Percentiles rank a stretch among this genome's conserved stretches.
Evolutionary conservation across 1,140 invertebrate species (phyloP).

Genomic region (Acromyrmex echinatior): DNA sequence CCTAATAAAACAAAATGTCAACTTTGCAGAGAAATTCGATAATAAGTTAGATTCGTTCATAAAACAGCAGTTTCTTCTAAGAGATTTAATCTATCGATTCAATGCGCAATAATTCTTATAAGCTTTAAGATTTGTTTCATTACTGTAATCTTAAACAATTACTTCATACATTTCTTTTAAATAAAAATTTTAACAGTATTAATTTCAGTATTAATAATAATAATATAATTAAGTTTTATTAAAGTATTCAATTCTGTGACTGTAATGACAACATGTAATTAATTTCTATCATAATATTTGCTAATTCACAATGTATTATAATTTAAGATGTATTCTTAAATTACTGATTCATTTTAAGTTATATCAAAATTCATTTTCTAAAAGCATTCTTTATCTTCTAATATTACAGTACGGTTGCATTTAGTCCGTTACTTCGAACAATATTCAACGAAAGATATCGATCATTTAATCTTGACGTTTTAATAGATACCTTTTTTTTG

Average conservation of each 20-base stretch:
- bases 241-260: background rate
- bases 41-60: background rate
- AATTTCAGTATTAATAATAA: background rate
- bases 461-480: conserved; percentile 11
- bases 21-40: background rate
- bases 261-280: background rate
- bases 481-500: conserved; percentile 16
- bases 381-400: background rate
- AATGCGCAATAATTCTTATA: background rate
- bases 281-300: background rate
- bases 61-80: background rate
- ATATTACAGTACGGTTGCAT: background rate
- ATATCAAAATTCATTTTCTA: background rate
- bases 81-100: background rate
- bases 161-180: background rate
- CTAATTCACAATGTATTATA: conserved; percentile 1
- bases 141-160: background rate
- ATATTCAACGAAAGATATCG: conserved; percentile 14
- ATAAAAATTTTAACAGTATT: background rate
- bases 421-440: background rate
- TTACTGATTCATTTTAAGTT: background rate
- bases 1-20: background rate
- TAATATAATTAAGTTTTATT: background rate
- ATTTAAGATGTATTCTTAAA: background rate
- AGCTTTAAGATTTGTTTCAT: background rate